These are phyloP conservation scores for Achlya flavicornis DNA, from an alignment of 2,888 invertebrate genomes.

Conservation along the genomic window DNA sequence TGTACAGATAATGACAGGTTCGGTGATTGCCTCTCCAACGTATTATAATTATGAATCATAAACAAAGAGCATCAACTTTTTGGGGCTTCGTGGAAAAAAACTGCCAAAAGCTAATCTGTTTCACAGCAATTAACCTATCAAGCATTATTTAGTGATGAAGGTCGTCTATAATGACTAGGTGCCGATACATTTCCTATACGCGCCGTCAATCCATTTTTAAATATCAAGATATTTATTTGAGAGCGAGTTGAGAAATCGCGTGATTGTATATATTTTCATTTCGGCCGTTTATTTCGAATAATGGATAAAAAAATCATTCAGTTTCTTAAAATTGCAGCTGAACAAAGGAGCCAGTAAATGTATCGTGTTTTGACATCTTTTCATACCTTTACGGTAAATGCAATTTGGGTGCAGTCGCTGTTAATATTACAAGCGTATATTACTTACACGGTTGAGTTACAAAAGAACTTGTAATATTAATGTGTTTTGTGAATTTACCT, in stretches of 20 bases:
- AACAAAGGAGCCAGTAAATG: slow-evolving; percentile 62
- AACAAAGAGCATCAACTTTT: slow-evolving; percentile 70
- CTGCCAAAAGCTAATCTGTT: slow-evolving; percentile 77
- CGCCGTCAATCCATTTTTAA: slow-evolving; percentile 51
- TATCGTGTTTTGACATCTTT: slow-evolving; percentile 65
- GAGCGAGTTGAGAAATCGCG: slow-evolving; percentile 37
- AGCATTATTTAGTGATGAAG: slow-evolving; percentile 74
- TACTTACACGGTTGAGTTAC: slow-evolving; percentile 44
- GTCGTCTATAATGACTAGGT: slow-evolving; percentile 67
- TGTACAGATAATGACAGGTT: slow-evolving; percentile 80
- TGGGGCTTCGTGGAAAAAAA: slow-evolving; percentile 61
- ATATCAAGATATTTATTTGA: slow-evolving; percentile 33
- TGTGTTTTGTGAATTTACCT: slow-evolving; percentile 17
- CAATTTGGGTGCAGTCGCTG: slow-evolving; percentile 54
- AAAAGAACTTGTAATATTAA: slow-evolving; percentile 50
- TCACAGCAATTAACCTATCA: slow-evolving; percentile 81
- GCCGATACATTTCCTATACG: slow-evolving; percentile 51
- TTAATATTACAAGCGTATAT: slow-evolving; percentile 51
- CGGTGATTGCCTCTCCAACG: slow-evolving; percentile 72
- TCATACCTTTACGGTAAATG: slow-evolving; percentile 56
- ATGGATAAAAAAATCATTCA: slow-evolving; percentile 46
- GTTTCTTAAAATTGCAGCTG: slow-evolving; percentile 52
- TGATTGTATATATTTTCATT: slow-evolving; percentile 36
- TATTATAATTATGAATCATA: slow-evolving; percentile 81
- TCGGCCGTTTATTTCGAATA: slow-evolving; percentile 34